Percentiles rank a stretch among this genome's conserved stretches.
phyloP scores from a whole-genome alignment of 2,113 vertebrate species.

The Parotia lawesii region DNA sequence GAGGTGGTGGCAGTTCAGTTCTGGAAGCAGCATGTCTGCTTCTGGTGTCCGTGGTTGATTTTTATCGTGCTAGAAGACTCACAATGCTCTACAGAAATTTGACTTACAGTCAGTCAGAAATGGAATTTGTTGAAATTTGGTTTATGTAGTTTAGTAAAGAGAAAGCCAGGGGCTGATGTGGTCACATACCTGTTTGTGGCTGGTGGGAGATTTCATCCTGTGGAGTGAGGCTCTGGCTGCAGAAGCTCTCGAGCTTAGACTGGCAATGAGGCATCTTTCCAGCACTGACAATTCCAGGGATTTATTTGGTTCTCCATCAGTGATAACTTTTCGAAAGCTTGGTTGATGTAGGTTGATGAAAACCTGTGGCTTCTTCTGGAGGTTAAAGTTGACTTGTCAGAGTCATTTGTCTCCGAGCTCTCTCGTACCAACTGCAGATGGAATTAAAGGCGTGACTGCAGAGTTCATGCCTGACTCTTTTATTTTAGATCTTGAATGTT shows the following conservation, averaged over 20 bases:
- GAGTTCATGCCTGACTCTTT: background rate
- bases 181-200: background rate
- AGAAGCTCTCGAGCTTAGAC: background rate
- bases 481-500: background rate
- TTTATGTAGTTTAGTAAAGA: background rate
- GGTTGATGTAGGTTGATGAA: background rate
- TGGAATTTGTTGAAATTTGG: background rate
- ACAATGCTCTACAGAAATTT: background rate
- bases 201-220: background rate
- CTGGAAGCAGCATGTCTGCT: accelerated
- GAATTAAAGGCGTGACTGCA: background rate
- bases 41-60: accelerated
- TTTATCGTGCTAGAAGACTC: accelerated
- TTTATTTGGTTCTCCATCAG: background rate
- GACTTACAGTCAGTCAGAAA: accelerated
- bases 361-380: background rate
- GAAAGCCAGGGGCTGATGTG: background rate
- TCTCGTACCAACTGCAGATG: background rate
- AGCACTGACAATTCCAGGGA: background rate
- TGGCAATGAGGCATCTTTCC: background rate
- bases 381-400: background rate
- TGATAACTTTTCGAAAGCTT: background rate
- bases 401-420: background rate
- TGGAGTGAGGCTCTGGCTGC: background rate
- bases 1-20: background rate